These are phyloP conservation scores for Acromyrmex echinatior DNA, from an alignment of 1,140 invertebrate genomes.

Conservation along the genomic window DNA sequence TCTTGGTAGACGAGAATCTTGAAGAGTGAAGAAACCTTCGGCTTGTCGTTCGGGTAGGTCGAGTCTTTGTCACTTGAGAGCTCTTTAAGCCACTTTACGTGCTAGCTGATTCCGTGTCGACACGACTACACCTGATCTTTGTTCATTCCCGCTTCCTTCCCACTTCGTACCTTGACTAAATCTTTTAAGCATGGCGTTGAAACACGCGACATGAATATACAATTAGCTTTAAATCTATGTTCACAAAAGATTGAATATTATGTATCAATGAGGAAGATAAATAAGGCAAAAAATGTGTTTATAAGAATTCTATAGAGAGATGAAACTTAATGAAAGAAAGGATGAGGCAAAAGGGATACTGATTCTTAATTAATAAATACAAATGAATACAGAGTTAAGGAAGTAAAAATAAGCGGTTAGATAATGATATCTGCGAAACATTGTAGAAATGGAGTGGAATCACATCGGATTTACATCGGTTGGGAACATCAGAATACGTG, in stretches of 20 bases:
- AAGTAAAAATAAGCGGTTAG: conserved; percentile 68
- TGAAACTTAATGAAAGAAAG: background rate
- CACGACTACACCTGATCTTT: conserved; percentile 68
- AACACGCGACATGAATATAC: background rate
- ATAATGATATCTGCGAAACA: conserved; percentile 66
- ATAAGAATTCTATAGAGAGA: background rate
- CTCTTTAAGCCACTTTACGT: conserved; percentile 67
- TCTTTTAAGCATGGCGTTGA: conserved; percentile 2
- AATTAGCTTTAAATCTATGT: background rate
- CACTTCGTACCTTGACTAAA: background rate
- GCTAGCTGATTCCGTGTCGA: conserved; percentile 69
- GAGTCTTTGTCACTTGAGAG: conserved; percentile 70
- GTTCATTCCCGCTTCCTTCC: background rate
- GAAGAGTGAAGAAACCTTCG: conserved; percentile 40
- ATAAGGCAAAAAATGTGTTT: too few species aligned
- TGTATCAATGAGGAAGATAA: background rate
- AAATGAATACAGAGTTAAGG: conserved; percentile 55
- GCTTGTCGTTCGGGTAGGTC: conserved; percentile 37
- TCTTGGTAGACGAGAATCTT: conserved; percentile 53
- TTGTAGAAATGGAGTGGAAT: background rate
- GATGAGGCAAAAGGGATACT: background rate
- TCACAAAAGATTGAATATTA: conserved; percentile 16
- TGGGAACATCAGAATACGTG: conserved; percentile 72
- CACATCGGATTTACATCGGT: conserved; percentile 79
- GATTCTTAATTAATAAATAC: conserved; percentile 80